phyloP scores from a whole-genome alignment of 2,797 vertebrate species.

The Enteromius mattozi region DNA sequence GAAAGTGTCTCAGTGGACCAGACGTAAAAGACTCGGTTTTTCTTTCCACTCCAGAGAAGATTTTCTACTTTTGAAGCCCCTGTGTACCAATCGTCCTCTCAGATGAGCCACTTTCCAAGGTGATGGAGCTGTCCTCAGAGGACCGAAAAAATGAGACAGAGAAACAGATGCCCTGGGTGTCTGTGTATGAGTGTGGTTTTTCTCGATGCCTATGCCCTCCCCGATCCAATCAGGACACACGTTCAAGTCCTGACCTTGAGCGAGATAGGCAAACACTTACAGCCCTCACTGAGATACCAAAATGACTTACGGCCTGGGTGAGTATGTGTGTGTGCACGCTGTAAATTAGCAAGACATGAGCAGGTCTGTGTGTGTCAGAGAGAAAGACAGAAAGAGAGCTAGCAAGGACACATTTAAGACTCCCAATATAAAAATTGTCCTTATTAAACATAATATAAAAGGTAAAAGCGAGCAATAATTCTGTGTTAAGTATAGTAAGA shows the following conservation, averaged over 20 bases:
- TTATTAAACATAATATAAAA: background rate
- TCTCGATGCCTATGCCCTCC: conserved; percentile 39
- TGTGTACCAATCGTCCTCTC: conserved; percentile 15
- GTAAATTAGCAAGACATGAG: conserved; percentile 36
- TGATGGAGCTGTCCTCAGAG: conserved; percentile 26
- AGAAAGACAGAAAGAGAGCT: background rate
- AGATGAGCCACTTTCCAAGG: conserved; percentile 22
- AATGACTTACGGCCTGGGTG: conserved; percentile 41
- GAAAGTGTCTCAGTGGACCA: conserved; percentile 10
- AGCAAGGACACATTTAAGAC: background rate
- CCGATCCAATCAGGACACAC: conserved; percentile 72
- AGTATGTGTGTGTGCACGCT: background rate
- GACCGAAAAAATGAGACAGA: conserved; percentile 26
- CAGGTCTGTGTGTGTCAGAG: background rate
- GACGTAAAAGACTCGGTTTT: background rate
- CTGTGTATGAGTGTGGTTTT: conserved; percentile 27
- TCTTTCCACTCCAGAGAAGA: background rate
- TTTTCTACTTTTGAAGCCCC: background rate
- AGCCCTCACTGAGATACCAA: conserved; percentile 43
- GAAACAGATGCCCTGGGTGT: conserved; percentile 46
- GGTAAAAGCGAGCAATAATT: conserved; percentile 20
- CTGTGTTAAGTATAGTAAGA: background rate
- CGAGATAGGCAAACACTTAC: conserved; percentile 62
- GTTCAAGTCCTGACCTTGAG: conserved; percentile 76
- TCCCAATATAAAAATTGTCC: background rate